Percentiles rank a stretch among this genome's conserved stretches.
phyloP scores from a whole-genome alignment of 1,140 invertebrate species.

The Kradibia gibbosae region DNA sequence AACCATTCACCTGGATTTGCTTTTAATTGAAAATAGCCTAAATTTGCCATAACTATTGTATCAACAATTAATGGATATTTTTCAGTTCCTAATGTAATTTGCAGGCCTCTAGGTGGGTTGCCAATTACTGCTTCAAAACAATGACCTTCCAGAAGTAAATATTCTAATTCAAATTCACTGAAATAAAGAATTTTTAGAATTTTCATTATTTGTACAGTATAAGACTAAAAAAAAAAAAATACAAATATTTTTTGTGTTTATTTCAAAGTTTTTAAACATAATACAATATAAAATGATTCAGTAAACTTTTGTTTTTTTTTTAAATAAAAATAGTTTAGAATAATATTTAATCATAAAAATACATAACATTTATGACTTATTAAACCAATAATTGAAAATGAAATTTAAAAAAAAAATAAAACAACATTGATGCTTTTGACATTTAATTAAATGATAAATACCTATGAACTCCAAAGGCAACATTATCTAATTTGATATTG shows the following conservation, averaged over 20 bases:
- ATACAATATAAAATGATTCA: no score
- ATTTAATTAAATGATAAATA: slow-evolving; percentile 56
- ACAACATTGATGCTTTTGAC: not conserved
- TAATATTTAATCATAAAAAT: no score
- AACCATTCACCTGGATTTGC: slow-evolving; percentile 98
- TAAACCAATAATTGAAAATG: no score
- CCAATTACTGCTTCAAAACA: slow-evolving; percentile 94
- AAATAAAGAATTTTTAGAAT: slow-evolving; percentile 56
- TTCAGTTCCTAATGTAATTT: slow-evolving; percentile 94
- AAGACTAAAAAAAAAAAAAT: no score
- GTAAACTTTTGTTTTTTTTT: no score
- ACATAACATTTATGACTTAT: no score
- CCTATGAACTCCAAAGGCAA: slow-evolving; percentile 84
- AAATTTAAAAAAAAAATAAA: no score
- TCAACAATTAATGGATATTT: slow-evolving; percentile 86
- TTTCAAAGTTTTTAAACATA: no score
- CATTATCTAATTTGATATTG: slow-evolving; percentile 93
- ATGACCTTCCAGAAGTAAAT: slow-evolving; percentile 89
- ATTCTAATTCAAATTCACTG: slow-evolving; percentile 84
- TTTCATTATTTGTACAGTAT: not conserved
- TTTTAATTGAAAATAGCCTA: slow-evolving; percentile 98
- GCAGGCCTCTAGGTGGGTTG: slow-evolving; percentile 95
- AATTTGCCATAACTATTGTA: slow-evolving; percentile 99
- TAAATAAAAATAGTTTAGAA: no score
- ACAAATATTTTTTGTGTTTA: no score